Conservation (phyloP, 2,888 invertebrate species). For the Hartigia nigra region DNA sequence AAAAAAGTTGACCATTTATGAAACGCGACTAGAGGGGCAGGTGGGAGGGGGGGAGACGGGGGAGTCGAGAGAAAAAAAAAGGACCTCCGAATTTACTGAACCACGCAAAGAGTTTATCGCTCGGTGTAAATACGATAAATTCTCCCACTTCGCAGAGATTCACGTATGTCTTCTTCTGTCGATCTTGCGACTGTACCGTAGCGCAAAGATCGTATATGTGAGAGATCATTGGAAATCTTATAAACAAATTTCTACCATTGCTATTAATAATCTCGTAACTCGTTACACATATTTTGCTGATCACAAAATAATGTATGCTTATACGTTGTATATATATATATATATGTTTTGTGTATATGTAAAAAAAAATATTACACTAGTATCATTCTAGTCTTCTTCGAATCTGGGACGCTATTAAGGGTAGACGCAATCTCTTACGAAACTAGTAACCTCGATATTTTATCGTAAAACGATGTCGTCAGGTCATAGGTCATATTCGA, state of each 20-base stretch:
- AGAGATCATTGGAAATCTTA: neutral
- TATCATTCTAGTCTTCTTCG: constrained; percentile 30
- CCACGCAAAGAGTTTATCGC: constrained; percentile 53
- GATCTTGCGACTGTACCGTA: neutral
- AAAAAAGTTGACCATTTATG: neutral
- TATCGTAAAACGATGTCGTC: constrained; percentile 34
- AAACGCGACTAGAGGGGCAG: neutral
- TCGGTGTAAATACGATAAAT: constrained; percentile 42
- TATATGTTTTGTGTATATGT: neutral
- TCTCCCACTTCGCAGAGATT: constrained; percentile 11
- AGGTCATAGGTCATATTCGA: neutral
- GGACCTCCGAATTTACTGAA: constrained; percentile 49
- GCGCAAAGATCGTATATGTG: neutral
- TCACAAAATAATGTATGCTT: constrained; percentile 17
- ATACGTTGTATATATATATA: constrained; percentile 24
- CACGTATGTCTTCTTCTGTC: constrained; percentile 3
- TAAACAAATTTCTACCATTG: neutral
- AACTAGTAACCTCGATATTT: constrained; percentile 45
- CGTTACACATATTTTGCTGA: constrained; percentile 21
- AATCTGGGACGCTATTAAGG: constrained; percentile 27
- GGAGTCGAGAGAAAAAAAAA: constrained; percentile 14
- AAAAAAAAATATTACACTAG: too few species aligned
- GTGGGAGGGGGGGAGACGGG: too few species aligned
- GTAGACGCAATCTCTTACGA: constrained; percentile 49
- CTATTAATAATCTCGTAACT: neutral